A percentile compares a stretch with the other conserved stretches of the same genome.
These are phyloP conservation scores for Ciconia stormi DNA, from an alignment of 2,113 vertebrate species.

Conservation along the genomic window DNA sequence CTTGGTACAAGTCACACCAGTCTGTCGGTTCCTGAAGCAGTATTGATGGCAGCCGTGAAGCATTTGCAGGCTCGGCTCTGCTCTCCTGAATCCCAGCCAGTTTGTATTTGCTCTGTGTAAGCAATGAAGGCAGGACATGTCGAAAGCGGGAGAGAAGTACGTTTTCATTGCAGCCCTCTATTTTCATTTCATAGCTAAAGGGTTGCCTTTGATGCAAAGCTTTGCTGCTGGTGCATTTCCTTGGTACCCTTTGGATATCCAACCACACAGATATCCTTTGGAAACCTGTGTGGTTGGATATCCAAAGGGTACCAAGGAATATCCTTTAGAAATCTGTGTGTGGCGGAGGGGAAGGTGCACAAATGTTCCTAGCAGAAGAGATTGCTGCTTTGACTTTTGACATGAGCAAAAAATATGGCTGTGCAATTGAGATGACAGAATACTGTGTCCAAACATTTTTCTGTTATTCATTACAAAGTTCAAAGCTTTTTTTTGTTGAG, in stretches of 20 bases:
- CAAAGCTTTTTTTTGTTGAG: not conserved
- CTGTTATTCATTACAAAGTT: rapidly evolving
- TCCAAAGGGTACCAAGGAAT: too few species aligned
- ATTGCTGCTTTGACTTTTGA: not conserved
- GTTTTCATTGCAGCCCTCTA: rapidly evolving
- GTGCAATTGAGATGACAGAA: not conserved
- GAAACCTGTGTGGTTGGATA: not conserved
- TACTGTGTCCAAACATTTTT: not conserved
- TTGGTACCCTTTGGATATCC: too few species aligned
- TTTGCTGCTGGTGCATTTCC: not conserved
- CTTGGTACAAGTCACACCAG: not conserved
- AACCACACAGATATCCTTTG: too few species aligned
- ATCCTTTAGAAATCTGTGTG: not conserved
- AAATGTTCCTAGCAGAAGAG: not conserved
- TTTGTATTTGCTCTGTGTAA: not conserved
- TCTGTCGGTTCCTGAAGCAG: not conserved
- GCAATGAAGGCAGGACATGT: not conserved
- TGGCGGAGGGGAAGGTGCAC: not conserved
- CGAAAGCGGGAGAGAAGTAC: not conserved
- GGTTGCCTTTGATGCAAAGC: not conserved
- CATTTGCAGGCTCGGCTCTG: not conserved
- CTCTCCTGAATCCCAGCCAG: not conserved
- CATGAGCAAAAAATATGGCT: not conserved
- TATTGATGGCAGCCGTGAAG: not conserved
- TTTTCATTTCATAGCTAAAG: not conserved